These are phyloP conservation scores for Aporophyla lueneburgensis DNA, from an alignment of 2,888 invertebrate genomes.

Conservation along the genomic window DNA sequence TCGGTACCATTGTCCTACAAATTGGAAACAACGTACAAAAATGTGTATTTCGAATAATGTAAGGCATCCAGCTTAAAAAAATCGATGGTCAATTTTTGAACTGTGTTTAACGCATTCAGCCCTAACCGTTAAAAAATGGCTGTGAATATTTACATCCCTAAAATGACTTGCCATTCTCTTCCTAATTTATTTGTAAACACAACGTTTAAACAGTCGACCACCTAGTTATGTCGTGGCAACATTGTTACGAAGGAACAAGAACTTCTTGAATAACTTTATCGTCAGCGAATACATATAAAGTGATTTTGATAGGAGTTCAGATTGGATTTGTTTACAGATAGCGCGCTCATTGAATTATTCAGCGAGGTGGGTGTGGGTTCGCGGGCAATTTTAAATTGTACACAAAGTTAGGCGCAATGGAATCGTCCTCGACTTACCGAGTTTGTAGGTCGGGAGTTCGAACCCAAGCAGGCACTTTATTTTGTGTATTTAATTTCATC, in stretches of 20 bases:
- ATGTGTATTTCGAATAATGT: too few relatives aligned
- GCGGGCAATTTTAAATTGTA: constrained; percentile 78
- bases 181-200: constrained; percentile 26
- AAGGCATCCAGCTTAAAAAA: neutral
- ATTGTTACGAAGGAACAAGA: constrained; percentile 51
- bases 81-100: neutral
- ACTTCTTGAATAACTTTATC: constrained; percentile 60
- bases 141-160: neutral
- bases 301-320: constrained; percentile 78
- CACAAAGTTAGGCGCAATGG: constrained; percentile 10
- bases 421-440: too few relatives aligned
- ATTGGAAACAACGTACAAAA: too few relatives aligned
- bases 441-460: too few relatives aligned
- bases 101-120: neutral
- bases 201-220: constrained; percentile 30
- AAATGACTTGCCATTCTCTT: constrained; percentile 4
- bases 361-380: constrained; percentile 70
- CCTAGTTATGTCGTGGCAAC: constrained; percentile 42
- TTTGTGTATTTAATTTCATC: too few relatives aligned
- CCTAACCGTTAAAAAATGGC: neutral
- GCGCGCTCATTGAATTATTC: constrained; percentile 82
- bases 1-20: too few relatives aligned
- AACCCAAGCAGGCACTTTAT: too few relatives aligned
- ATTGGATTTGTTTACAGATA: constrained; percentile 81
- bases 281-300: constrained; percentile 69